phyloP scores from a whole-genome alignment of 53 echinoderm and acorn worm species.

The Astropecten irregularis region DNA sequence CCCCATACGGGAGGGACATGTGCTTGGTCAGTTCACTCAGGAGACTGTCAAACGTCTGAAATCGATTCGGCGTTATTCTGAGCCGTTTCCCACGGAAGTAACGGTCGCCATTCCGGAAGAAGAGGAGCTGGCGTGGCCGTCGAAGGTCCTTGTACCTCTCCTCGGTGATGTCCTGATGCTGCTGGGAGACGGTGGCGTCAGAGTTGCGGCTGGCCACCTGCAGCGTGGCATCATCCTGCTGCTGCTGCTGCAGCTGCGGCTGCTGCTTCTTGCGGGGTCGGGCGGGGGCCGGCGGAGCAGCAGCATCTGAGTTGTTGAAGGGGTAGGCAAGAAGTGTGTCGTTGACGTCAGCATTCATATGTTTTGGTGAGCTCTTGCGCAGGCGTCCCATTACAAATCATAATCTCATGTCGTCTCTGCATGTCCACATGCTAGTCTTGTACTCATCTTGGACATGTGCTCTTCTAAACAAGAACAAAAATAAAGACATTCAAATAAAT shows the following conservation, averaged over 20 bases:
- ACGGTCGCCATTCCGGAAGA: conserved; percentile 95
- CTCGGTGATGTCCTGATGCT: conserved; percentile 57
- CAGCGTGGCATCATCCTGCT: neutral
- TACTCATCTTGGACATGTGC: too few relatives aligned
- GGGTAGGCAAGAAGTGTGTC: conserved; percentile 62
- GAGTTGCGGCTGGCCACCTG: conserved; percentile 28
- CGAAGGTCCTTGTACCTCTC: conserved; percentile 68
- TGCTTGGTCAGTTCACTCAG: conserved; percentile 89
- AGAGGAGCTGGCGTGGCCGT: conserved; percentile 75
- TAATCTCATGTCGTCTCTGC: neutral
- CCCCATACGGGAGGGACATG: conserved; percentile 94
- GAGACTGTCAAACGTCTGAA: conserved; percentile 80
- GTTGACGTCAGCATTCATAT: conserved; percentile 39
- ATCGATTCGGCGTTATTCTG: conserved; percentile 89
- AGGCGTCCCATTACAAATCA: conserved; percentile 28
- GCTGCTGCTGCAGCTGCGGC: neutral
- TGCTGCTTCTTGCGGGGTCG: conserved; percentile 24
- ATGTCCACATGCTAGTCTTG: neutral
- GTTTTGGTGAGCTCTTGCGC: conserved; percentile 32
- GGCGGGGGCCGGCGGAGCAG: neutral
- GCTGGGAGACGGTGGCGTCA: conserved; percentile 62
- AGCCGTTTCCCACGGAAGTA: conserved; percentile 92
- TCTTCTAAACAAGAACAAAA: neutral
- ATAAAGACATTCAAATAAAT: too few relatives aligned
- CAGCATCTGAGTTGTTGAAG: conserved; percentile 30